Evolutionary conservation across 92 coral and sea anemone genomes (phyloP).

Genomic region (Parazoanthus darwini): DNA sequence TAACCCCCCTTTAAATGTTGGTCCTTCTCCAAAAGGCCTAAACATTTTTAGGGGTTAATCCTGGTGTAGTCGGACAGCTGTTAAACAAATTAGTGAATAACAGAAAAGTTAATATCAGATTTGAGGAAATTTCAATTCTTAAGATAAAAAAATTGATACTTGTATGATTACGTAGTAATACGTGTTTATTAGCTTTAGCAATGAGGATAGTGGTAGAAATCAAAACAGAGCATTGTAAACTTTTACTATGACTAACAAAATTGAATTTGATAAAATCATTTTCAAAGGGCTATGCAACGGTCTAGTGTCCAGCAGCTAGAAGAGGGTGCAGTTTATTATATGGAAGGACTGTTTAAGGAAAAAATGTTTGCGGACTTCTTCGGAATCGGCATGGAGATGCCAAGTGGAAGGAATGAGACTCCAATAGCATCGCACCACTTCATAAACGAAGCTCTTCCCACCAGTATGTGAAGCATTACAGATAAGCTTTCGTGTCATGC

Average conservation of each 20-base stretch:
- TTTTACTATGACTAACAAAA: neutral
- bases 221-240: no score
- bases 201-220: no score
- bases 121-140: no score
- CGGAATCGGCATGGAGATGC: constrained; percentile 32
- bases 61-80: no score
- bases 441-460: constrained; percentile 5
- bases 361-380: neutral
- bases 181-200: no score
- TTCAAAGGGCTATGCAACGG: neutral
- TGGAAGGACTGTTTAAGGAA: constrained; percentile 37
- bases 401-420: constrained; percentile 21
- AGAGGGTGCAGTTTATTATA: constrained; percentile 9
- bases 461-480: constrained; percentile 12
- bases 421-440: constrained; percentile 25
- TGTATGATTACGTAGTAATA: no score
- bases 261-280: neutral
- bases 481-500: neutral
- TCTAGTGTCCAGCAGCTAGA: neutral
- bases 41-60: no score
- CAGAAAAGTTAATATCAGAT: no score
- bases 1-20: no score
- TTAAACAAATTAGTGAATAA: no score
- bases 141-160: no score
- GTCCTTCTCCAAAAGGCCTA: no score